A percentile compares a stretch with the other conserved stretches of the same genome.
phyloP scores from a whole-genome alignment of 2,113 vertebrate genomes.

The Thalassoma bifasciatum region DNA sequence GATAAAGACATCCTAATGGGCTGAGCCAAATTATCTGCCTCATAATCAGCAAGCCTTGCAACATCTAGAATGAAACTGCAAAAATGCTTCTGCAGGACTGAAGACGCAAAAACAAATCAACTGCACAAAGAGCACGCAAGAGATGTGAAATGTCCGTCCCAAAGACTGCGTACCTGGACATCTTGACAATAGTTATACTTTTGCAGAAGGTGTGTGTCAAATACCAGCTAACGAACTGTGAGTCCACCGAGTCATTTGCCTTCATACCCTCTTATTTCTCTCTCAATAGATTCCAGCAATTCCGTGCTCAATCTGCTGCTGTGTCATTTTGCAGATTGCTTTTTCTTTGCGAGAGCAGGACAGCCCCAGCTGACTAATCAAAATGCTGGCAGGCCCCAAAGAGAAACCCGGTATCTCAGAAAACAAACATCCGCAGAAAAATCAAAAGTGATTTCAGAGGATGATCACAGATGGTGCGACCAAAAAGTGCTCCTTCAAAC shows the following conservation, averaged over 20 bases:
- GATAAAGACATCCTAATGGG: conserved; percentile 66
- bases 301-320: conserved; percentile 35
- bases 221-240: conserved; percentile 14
- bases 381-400: conserved; percentile 57
- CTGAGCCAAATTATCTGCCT: conserved; percentile 61
- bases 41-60: conserved; percentile 43
- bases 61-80: conserved; percentile 9
- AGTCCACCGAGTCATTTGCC: conserved; percentile 15
- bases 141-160: not conserved
- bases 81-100: conserved; percentile 5
- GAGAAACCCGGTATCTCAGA: conserved; percentile 35
- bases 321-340: conserved; percentile 59
- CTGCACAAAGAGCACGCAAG: not conserved
- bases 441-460: conserved; percentile 73
- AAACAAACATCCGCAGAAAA: conserved; percentile 70
- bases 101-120: conserved; percentile 10
- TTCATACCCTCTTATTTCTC: conserved; percentile 9
- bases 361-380: conserved; percentile 71
- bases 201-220: conserved; percentile 12
- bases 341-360: conserved; percentile 52
- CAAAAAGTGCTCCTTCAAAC: conserved; percentile 50
- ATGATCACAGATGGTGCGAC: conserved; percentile 76
- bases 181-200: conserved; percentile 11
- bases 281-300: conserved; percentile 35
- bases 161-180: not conserved